Conservation (phyloP, 1,140 invertebrate genomes). For the Pseudomyrmex gracilis region DNA sequence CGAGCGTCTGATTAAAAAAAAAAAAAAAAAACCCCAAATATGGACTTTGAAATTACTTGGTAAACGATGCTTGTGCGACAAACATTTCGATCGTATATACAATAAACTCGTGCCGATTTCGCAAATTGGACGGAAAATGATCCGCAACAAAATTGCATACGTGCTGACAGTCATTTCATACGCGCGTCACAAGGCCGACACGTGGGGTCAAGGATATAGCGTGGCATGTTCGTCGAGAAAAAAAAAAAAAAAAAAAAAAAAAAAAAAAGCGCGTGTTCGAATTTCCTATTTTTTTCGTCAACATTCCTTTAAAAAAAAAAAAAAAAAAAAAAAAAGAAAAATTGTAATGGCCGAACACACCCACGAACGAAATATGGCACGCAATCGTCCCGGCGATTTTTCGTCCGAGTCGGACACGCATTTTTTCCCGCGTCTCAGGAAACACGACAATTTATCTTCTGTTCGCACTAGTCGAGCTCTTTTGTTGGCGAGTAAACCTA, state of each 20-base stretch:
- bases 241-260: too few species aligned
- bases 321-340: neutral
- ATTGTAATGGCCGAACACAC: conserved; percentile 40
- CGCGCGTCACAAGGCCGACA: conserved; percentile 23
- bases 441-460: conserved; percentile 39
- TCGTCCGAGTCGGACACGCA: conserved; percentile 26
- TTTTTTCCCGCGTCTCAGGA: neutral
- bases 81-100: neutral
- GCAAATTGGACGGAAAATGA: conserved; percentile 11
- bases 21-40: too few species aligned
- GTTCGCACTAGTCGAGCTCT: neutral
- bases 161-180: neutral
- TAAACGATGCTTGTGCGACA: too few species aligned
- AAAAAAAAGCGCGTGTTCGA: too few species aligned
- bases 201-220: conserved; percentile 48
- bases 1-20: neutral
- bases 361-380: conserved; percentile 30
- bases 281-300: too few species aligned
- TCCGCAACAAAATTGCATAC: neutral
- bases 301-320: neutral
- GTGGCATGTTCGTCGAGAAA: neutral
- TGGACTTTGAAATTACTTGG: neutral
- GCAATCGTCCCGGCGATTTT: conserved; percentile 30
- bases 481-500: conserved; percentile 9
- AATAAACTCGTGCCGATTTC: conserved; percentile 1